Evolutionary conservation across 2,888 invertebrate species (phyloP).

Genomic region (Nomada lathburiana): DNA sequence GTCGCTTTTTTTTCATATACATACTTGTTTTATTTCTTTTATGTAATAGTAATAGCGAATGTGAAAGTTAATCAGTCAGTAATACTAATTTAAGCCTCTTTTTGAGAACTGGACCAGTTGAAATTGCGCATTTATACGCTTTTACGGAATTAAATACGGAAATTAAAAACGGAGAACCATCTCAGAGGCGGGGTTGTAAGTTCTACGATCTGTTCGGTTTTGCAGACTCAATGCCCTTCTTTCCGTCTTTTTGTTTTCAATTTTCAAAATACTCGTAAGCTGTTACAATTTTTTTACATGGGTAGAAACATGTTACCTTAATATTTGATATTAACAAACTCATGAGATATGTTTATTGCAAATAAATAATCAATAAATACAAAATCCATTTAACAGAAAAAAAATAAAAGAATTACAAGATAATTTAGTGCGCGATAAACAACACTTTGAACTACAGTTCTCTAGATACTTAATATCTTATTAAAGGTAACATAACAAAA

Average conservation of each 20-base stretch:
- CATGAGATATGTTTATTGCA: conserved; percentile 46
- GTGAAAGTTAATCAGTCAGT: conserved; percentile 71
- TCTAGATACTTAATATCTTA: conserved; percentile 13
- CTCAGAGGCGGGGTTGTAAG: conserved; percentile 34
- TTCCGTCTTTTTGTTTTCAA: background rate
- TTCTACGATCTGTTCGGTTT: conserved; percentile 31
- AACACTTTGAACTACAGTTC: conserved; percentile 12
- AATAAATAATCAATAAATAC: conserved; percentile 32
- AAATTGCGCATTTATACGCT: conserved; percentile 29
- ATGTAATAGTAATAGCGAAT: conserved; percentile 69
- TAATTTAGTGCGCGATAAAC: background rate
- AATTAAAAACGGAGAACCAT: conserved; percentile 56
- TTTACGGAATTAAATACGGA: conserved; percentile 14
- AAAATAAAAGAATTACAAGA: background rate
- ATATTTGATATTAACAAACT: conserved; percentile 45
- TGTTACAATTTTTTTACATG: conserved; percentile 3
- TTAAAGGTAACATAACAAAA: conserved; percentile 14
- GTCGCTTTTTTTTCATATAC: conserved; percentile 59
- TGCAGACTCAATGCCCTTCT: background rate
- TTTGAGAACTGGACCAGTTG: conserved; percentile 49
- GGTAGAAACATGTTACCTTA: conserved; percentile 6
- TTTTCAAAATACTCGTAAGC: conserved; percentile 11
- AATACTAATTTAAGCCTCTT: conserved; percentile 65
- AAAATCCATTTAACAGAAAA: conserved; percentile 7
- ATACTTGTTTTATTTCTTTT: conserved; percentile 64